Conservation (phyloP, 2,797 vertebrate genomes). For the Oryzias dopingdopingensis region DNA sequence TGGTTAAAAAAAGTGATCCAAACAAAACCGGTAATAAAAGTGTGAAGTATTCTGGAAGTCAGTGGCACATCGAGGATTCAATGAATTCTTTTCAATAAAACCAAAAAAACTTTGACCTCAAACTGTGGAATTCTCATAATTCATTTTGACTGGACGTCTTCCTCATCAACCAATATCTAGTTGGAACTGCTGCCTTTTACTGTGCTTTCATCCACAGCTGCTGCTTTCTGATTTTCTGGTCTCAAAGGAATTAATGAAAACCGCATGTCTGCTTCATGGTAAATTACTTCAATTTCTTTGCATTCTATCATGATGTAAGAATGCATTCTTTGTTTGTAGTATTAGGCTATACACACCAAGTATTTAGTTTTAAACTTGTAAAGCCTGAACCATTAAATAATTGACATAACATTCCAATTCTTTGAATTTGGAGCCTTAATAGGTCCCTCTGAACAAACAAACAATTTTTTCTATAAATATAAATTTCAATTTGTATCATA, state of each 20-base stretch:
- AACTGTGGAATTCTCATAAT: slow-evolving; percentile 40
- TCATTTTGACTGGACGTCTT: slow-evolving; percentile 41
- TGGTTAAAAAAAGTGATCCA: background rate
- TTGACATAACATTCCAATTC: too few relatives aligned
- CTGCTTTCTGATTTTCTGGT: slow-evolving; percentile 58
- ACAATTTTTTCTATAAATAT: too few relatives aligned
- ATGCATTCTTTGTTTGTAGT: slow-evolving; percentile 15
- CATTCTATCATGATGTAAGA: slow-evolving; percentile 38
- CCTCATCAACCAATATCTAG: slow-evolving; percentile 42
- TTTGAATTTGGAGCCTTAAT: too few relatives aligned
- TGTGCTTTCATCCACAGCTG: slow-evolving; percentile 50
- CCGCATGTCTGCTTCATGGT: slow-evolving; percentile 67
- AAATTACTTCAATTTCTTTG: slow-evolving; percentile 49
- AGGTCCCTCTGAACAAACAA: too few relatives aligned
- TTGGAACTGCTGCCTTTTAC: slow-evolving; percentile 34
- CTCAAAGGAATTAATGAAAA: slow-evolving; percentile 54
- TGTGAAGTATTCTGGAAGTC: too few relatives aligned
- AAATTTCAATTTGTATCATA: too few relatives aligned
- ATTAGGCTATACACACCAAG: too few relatives aligned
- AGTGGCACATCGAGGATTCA: slow-evolving; percentile 1
- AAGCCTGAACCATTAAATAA: too few relatives aligned
- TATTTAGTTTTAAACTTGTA: too few relatives aligned
- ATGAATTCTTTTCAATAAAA: slow-evolving; percentile 37
- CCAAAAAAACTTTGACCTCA: slow-evolving; percentile 33
- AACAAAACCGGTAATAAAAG: too few relatives aligned